Base-by-base conservation (phyloP, 2,888 invertebrate genomes). In the Drosophila eohydei region DNA sequence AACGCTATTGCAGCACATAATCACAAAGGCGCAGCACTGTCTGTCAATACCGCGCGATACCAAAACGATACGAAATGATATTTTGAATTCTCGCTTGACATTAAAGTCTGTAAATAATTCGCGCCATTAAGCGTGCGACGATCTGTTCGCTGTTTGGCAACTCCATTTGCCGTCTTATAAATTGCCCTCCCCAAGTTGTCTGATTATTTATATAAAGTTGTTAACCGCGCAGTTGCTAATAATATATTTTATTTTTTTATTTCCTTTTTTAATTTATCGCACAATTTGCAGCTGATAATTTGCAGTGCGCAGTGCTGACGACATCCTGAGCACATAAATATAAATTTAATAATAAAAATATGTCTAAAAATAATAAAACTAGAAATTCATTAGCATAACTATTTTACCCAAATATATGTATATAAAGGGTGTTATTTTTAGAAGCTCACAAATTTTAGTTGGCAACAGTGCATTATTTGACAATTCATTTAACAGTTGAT, bases 71-170 rank as follows among this genome's bases (percentile, higher is more conserved):
- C 51, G 40, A 62, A 34, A 61, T 51, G 32, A 59, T 63, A 56
- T 58, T 66, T 63, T 28, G 55, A 62, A 70, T 77, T 72, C 80
- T 77, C 64, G 58, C 57, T 65, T 70, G 81, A 73, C 80, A 82
- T 84, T 76, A 71, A 88, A 82, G 82, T 89, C 78, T 73, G 80
- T 88, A 87, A 86, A 84, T 87, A 89, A 84, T 82, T 87, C 74
- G 72, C 74, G 74, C 89, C 89, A 89, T 87, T 82, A 87, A 89
- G 55, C 82, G 86, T 76, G 69, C 86, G 78, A 78, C 83, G 89
- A 76, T 88, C 86, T 74, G 74, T 72, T 30, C 36, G 54, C 66
- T 40, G 40, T 46, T 11, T 40, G 58, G 38, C 41, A 32, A 28
- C 57, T 61, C 71, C 76, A 74, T 78, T 85, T 74, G 61, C 67